Percentiles rank a stretch among this genome's conserved stretches.
These are phyloP conservation scores for Ailurus styani DNA, from an alignment of 2,113 vertebrate genomes.

Conservation along the genomic window DNA sequence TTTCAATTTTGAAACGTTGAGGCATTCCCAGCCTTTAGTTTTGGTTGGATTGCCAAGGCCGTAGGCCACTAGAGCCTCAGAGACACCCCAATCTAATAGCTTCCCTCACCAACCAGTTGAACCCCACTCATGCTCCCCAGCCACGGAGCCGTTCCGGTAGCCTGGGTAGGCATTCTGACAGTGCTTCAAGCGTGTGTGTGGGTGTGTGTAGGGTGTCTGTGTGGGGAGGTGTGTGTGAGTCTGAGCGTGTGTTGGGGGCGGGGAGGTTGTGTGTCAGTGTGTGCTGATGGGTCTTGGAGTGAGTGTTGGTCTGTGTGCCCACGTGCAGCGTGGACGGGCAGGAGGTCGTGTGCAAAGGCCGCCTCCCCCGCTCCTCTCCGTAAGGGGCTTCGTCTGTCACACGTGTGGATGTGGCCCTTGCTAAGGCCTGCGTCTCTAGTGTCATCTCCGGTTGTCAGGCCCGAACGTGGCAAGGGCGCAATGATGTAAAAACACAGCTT, in stretches of 20 bases:
- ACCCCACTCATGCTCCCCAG: neutral
- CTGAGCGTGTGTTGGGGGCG: neutral
- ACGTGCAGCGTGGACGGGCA: too few species aligned
- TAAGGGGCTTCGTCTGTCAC: too few species aligned
- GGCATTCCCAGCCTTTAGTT: neutral
- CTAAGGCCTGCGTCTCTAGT: rapidly evolving
- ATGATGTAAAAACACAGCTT: neutral
- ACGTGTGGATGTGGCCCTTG: rapidly evolving
- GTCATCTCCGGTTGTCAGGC: neutral
- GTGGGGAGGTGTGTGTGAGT: neutral
- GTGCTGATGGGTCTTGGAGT: neutral
- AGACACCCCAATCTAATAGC: neutral
- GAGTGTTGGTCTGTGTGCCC: neutral
- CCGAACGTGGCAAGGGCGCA: too few species aligned
- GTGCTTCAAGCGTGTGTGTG: neutral
- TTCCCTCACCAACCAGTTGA: neutral
- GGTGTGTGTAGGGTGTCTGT: neutral
- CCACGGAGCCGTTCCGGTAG: neutral
- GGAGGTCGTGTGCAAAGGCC: neutral
- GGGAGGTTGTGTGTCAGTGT: too few species aligned
- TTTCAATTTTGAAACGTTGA: neutral
- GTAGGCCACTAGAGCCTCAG: rapidly evolving
- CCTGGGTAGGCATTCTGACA: neutral
- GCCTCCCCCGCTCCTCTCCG: neutral
- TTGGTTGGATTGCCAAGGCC: neutral